phyloP scores from a whole-genome alignment of 37 sponge, comb jelly and placozoan species.

The Spongilla lacustris region DNA sequence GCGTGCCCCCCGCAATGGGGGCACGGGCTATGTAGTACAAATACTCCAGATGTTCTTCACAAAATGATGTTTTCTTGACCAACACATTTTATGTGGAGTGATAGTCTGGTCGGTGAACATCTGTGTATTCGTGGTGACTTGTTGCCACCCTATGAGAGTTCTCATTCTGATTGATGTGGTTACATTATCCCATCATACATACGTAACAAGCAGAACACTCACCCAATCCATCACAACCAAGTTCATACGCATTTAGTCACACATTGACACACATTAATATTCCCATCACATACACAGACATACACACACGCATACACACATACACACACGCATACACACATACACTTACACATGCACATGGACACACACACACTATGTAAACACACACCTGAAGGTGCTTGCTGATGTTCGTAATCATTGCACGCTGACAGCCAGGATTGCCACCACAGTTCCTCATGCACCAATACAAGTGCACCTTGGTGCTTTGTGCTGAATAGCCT shows the following conservation, averaged over 20 bases:
- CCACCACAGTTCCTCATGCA: slow-evolving; percentile 34
- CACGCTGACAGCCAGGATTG: not conserved
- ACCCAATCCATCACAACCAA: slow-evolving; percentile 26
- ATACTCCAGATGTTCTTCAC: slow-evolving; percentile 4
- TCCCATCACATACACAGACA: not conserved
- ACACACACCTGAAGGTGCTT: slow-evolving; percentile 18
- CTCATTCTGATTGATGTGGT: not conserved
- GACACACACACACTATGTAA: not conserved
- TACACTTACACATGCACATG: not conserved
- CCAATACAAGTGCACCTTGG: slow-evolving; percentile 27
- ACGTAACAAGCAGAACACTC: not conserved
- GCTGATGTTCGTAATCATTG: not conserved
- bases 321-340: not conserved
- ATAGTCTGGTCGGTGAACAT: not conserved
- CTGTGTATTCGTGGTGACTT: not conserved
- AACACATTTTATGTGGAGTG: not conserved
- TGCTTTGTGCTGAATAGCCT: not conserved
- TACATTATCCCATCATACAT: not conserved
- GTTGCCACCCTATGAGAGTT: not conserved
- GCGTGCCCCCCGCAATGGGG: too few species aligned
- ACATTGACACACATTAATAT: not conserved
- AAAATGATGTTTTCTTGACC: slow-evolving; percentile 12
- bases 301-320: not conserved
- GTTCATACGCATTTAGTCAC: slow-evolving; percentile 18
- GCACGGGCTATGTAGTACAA: too few species aligned